Evolutionary conservation across 1,140 invertebrate genomes (phyloP).

Genomic region (Scaptomyza pallida): DNA sequence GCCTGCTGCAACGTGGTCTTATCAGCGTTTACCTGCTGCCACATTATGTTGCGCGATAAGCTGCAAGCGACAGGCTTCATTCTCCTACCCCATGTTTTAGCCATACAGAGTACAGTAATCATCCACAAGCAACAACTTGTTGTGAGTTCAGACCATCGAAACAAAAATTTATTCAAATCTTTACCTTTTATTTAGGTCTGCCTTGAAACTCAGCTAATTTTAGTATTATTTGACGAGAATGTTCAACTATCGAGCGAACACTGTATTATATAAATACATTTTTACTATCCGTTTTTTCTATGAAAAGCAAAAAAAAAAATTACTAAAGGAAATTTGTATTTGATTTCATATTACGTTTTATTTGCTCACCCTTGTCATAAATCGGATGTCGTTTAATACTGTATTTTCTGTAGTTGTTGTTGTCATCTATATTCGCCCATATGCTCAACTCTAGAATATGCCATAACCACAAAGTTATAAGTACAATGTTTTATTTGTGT

Average conservation of each 20-base stretch:
- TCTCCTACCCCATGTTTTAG: neutral
- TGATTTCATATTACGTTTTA: conserved; percentile 69
- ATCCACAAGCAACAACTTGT: neutral
- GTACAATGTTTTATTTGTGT: conserved; percentile 16
- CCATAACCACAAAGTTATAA: conserved; percentile 24
- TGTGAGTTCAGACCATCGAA: no score
- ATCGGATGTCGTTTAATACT: conserved; percentile 38
- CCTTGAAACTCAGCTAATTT: no score
- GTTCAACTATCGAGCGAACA: neutral
- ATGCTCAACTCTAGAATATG: conserved; percentile 46
- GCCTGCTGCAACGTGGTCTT: conserved; percentile 15
- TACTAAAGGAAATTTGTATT: conserved; percentile 71
- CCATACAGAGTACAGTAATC: neutral
- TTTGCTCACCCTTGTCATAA: conserved; percentile 62
- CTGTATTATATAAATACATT: neutral
- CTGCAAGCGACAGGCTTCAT: conserved; percentile 17
- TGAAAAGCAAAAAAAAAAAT: conserved; percentile 45
- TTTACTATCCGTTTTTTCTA: conserved; percentile 22
- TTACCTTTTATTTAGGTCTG: neutral
- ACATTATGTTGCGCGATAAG: conserved; percentile 50
- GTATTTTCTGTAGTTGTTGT: no score
- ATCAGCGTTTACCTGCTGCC: conserved; percentile 48
- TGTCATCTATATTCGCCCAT: conserved; percentile 47
- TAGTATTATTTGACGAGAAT: neutral
- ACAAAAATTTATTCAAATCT: neutral